phyloP scores from a whole-genome alignment of 2,113 vertebrate genomes.

The Myotis lucifugus region DNA sequence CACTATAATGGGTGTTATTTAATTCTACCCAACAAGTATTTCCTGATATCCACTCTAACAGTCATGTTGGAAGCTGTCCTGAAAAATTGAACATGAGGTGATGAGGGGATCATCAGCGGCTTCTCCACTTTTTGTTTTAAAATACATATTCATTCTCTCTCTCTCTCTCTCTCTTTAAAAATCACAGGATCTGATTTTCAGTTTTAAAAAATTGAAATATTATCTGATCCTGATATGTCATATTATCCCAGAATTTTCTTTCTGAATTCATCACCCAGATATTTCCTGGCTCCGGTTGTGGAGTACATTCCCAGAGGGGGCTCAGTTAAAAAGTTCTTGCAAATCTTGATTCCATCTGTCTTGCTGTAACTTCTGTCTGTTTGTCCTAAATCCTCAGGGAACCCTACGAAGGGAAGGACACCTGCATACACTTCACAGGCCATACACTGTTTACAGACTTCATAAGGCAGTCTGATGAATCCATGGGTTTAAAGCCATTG shows the following conservation, averaged over 20 bases:
- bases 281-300: neutral
- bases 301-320: neutral
- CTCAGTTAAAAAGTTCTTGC: neutral
- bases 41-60: neutral
- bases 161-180: neutral
- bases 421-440: neutral
- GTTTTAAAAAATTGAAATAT: constrained; percentile 1
- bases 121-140: neutral
- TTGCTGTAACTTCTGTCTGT: neutral
- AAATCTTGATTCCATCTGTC: neutral
- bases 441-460: too few species aligned
- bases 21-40: neutral
- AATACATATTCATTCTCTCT: neutral
- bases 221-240: neutral
- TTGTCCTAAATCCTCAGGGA: neutral
- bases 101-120: neutral
- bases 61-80: neutral
- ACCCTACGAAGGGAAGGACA: neutral
- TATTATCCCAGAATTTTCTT: neutral
- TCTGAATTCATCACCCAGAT: neutral
- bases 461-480: neutral
- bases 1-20: neutral
- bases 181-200: neutral
- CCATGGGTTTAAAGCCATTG: neutral
- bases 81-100: neutral